Percentiles rank a stretch among this genome's conserved stretches.
Conservation (phyloP, 2,113 vertebrate species). For the Phasianus colchicus region DNA sequence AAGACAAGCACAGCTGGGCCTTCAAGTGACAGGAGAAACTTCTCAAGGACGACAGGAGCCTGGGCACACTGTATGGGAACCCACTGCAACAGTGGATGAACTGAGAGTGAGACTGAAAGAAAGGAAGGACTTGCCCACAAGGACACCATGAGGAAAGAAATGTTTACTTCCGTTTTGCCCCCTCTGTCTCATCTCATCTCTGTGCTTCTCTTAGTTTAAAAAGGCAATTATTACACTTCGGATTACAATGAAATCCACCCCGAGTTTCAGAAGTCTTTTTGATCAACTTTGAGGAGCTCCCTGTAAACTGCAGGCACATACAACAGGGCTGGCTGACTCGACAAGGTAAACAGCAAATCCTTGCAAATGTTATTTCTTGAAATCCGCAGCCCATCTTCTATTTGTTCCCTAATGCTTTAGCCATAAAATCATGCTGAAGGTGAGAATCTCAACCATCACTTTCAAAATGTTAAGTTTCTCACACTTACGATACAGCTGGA, state of each 20-base stretch:
- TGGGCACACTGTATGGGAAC: neutral
- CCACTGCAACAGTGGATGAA: neutral
- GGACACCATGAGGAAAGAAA: neutral
- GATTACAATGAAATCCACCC: neutral
- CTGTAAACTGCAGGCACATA: neutral
- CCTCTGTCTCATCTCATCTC: neutral
- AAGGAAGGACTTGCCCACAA: neutral
- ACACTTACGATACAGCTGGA: neutral
- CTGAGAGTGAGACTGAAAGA: neutral
- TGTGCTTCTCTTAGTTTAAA: neutral
- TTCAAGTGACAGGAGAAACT: neutral
- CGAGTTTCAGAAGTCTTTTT: neutral
- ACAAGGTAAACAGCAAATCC: neutral
- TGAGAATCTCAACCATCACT: neutral
- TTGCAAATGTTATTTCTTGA: neutral
- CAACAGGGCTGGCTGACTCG: neutral
- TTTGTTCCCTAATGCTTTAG: neutral
- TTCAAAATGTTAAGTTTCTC: neutral
- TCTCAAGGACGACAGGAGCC: neutral
- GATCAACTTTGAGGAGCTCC: neutral
- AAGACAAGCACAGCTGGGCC: neutral
- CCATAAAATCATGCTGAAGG: slow-evolving; percentile 4
- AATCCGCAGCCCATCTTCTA: neutral
- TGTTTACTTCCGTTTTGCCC: neutral
- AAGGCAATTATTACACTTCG: neutral